phyloP scores from a whole-genome alignment of 2,113 vertebrate genomes.

The Leucoraja erinaceus region DNA sequence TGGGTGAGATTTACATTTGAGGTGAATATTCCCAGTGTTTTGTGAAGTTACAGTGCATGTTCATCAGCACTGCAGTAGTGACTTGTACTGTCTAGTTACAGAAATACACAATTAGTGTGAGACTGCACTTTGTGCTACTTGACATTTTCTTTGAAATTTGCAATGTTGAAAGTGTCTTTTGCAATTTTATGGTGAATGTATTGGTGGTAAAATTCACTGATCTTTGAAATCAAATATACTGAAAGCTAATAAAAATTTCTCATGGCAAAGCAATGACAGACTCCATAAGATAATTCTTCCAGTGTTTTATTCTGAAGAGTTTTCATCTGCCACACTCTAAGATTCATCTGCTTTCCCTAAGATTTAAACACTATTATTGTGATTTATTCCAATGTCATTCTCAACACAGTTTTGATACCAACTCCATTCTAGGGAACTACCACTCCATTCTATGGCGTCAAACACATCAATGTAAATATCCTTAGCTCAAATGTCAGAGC shows the following conservation, averaged over 20 bases:
- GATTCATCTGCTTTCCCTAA: neutral
- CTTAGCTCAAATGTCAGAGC: too few relatives aligned
- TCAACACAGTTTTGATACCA: neutral
- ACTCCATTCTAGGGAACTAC: neutral
- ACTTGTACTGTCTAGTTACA: neutral
- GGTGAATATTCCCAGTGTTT: conserved; percentile 18
- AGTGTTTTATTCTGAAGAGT: neutral
- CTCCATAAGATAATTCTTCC: neutral
- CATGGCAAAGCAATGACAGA: neutral
- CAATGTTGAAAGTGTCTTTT: conserved; percentile 14
- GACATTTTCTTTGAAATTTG: conserved; percentile 1
- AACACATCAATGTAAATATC: too few relatives aligned
- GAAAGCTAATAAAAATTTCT: conserved; percentile 10
- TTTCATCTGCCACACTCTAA: neutral
- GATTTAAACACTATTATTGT: neutral
- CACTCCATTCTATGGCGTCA: neutral
- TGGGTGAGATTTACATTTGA: neutral
- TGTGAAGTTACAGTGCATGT: neutral
- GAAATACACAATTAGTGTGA: neutral
- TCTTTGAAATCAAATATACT: conserved; percentile 16
- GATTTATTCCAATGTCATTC: neutral
- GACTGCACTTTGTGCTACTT: neutral
- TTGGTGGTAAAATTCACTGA: neutral
- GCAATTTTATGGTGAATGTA: conserved; percentile 19
- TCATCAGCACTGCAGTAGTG: neutral